Base-by-base conservation (phyloP, 2,888 invertebrate species). In the Rapana venosa region DNA sequence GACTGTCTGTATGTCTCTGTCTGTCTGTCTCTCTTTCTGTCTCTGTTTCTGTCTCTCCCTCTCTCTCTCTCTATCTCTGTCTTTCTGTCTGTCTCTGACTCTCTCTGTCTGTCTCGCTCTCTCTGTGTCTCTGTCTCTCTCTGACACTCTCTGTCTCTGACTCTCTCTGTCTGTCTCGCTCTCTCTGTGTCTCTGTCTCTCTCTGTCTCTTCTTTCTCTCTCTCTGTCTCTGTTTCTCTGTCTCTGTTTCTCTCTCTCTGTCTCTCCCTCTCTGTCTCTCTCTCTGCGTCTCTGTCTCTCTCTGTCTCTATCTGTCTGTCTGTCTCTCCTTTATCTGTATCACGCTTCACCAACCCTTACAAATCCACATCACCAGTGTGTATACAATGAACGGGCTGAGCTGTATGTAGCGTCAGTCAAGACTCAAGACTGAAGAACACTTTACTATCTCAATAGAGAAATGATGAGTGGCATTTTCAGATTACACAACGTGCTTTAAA, bases 41-140 rank as follows among this genome's bases (percentile, higher is more conserved):
- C 35, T 81, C 35, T 32, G 30, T 32, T 17, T 74, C 74, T 74
- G 26, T 74, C 15, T 74, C 74, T 74, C 15, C n/a, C 74, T 74
- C 15, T 74, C 74, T 74, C 15, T 74, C 74, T 74, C 74, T 74
- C 15, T 74, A 20, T 74, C 26, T 79, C 15, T 74, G 26, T 74
- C 74, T 20, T n/a, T 74, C 74, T 74, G 26, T 22, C 74, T 74
- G 26, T 32, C 35, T 70, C 56, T 87, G 36, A 77, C 36, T 87
- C 83, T 88, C 77, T 83, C 36, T 83, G 20, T 61, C 83, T 83
- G n/a, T 83, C n/a, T 58, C 83, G 79, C 81, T 88, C 83, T 58
- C 66, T 74, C 32, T 83, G 35, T 83, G 17, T 74, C 74, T 74
- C 15, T 74, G 26, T 74, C 15, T 74, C 74, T 74, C 15, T 74